Percentiles rank a stretch among this genome's conserved stretches.
phyloP scores from a whole-genome alignment of 2,888 invertebrate genomes.

The Belgica antarctica region DNA sequence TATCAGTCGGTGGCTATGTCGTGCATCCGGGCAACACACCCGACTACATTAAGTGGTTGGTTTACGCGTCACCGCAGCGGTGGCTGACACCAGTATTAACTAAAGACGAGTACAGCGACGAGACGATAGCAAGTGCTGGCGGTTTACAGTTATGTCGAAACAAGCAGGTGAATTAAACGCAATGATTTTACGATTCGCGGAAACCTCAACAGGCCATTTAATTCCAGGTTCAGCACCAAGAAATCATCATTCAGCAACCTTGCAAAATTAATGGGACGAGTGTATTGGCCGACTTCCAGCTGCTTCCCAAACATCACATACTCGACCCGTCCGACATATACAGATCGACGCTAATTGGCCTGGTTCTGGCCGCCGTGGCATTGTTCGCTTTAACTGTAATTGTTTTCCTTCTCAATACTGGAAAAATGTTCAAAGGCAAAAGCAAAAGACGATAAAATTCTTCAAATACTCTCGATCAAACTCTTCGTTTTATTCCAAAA shows the following conservation, averaged over 20 bases:
- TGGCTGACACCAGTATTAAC: slow-evolving; percentile 71
- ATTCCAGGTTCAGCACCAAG: slow-evolving; percentile 73
- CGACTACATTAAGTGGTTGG: slow-evolving; percentile 64
- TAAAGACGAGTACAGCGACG: slow-evolving; percentile 64
- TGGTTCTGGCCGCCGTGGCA: slow-evolving; percentile 62
- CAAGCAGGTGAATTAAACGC: slow-evolving; percentile 70
- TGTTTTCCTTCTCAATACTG: slow-evolving; percentile 60
- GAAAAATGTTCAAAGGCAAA: slow-evolving; percentile 42
- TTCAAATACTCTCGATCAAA: slow-evolving; percentile 4
- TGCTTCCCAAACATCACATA: slow-evolving; percentile 58
- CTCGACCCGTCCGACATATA: slow-evolving; percentile 58
- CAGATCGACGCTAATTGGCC: slow-evolving; percentile 61
- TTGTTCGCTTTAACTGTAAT: slow-evolving; percentile 63
- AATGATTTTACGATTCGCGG: no score
- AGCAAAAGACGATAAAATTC: slow-evolving; percentile 29
- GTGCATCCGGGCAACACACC: slow-evolving; percentile 69
- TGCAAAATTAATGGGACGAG: slow-evolving; percentile 80
- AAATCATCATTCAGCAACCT: slow-evolving; percentile 79
- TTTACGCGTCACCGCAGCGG: slow-evolving; percentile 67
- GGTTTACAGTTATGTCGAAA: slow-evolving; percentile 62
- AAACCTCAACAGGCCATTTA: slow-evolving; percentile 28
- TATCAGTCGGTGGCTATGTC: slow-evolving; percentile 65
- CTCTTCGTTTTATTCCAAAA: not conserved
- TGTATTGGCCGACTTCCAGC: slow-evolving; percentile 60
- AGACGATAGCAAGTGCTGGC: slow-evolving; percentile 59